Conservation (phyloP, 2,113 vertebrate species). For the Acinonyx jubatus region DNA sequence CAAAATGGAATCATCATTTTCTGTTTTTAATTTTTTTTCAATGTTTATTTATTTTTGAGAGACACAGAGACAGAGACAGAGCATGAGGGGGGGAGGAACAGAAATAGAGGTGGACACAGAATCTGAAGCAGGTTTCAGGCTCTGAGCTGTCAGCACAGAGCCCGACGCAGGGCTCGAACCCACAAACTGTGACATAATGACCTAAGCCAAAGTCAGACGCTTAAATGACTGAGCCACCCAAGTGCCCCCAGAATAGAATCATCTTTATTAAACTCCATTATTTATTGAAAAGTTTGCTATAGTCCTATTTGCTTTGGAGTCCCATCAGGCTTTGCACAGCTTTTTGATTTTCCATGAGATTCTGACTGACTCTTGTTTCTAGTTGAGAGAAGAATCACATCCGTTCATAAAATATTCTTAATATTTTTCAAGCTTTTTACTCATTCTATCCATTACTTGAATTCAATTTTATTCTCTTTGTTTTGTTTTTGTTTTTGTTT, state of each 20-base stretch:
- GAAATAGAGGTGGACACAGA: no score
- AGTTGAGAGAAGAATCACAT: not conserved
- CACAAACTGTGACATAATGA: no score
- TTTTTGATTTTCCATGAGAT: not conserved
- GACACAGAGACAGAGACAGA: no score
- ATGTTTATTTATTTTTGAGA: no score
- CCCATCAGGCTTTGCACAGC: not conserved
- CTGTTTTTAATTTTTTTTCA: no score
- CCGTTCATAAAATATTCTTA: not conserved
- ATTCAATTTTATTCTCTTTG: not conserved
- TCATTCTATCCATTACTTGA: not conserved
- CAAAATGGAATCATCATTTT: not conserved
- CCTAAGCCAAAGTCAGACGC: no score
- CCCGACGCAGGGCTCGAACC: no score
- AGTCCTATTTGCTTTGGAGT: not conserved
- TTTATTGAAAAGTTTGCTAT: not conserved
- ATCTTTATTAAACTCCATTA: not conserved
- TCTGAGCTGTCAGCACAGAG: no score
- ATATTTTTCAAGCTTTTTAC: not conserved
- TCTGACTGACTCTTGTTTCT: not conserved
- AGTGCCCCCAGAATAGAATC: not conserved
- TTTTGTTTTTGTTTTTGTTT: not conserved
- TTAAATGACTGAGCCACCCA: no score
- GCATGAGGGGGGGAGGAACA: no score
- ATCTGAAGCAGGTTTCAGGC: no score